Base-by-base conservation (phyloP, 2,113 vertebrate genomes). In the Hemichromis elongatus region DNA sequence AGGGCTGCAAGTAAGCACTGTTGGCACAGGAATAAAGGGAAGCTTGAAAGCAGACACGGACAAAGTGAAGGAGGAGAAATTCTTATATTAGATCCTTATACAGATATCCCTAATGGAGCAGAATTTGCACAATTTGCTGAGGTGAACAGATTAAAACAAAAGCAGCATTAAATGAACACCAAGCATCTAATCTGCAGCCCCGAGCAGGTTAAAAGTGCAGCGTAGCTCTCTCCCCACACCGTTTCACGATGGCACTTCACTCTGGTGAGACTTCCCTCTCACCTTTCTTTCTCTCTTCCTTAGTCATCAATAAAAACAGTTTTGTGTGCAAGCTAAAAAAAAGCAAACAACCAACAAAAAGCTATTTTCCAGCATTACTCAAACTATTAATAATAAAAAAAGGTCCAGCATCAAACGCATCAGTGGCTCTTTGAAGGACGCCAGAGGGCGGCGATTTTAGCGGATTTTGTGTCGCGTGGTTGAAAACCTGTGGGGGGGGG, bases 71-170 rank as follows among this genome's bases (percentile, higher is more conserved):
- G n/a, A 63, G 54, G 47, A 73, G 24, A 47, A 19, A 30, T 50
- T 50, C 68, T 73, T 73, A n/a, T 33, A 75, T 75, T 75, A 75
- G 70, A 52, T n/a, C 70, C 26, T 75, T 52, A 52, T 52, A 33
- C 26, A 85, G 92, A 92, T 81, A 86, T 93, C 85, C 53, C 91
- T 94, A 95, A 96, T 94, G 92, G 88, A 91, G 94, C 93, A 94
- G 91, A 95, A 95, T 95, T 95, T 93, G 94, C 90, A 92, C 92
- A 87, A 68, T 66, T 87, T 77, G 89, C 93, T 93, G 94, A 94
- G 80, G 86, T 89, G 88, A 90, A 92, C 85, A 88, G 90, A 94
- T 93, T 86, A 93, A 93, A 93, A 86, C 45, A 84, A 78, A 52
- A 82, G 79, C 80, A 59, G 77, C 50, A 9, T 45, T 80, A 86